Percentiles rank a stretch among this genome's conserved stretches.
phyloP scores from a whole-genome alignment of 2,797 vertebrate species.

The Bovichtus variegatus region DNA sequence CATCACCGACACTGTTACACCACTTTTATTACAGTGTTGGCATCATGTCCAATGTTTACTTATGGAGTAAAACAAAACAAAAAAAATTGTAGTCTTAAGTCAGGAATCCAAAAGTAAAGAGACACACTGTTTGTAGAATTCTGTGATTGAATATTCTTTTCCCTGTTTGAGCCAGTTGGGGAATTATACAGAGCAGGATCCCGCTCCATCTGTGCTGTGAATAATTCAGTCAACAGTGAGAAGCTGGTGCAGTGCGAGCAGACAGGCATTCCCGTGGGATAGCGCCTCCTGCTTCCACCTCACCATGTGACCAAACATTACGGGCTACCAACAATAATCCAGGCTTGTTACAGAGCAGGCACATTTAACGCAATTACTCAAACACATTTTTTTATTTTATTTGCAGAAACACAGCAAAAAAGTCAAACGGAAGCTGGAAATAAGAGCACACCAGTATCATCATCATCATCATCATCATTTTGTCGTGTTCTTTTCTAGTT shows the following conservation, averaged over 20 bases:
- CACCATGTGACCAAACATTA: conserved; percentile 44
- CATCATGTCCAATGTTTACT: background rate
- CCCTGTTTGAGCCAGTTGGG: conserved; percentile 33
- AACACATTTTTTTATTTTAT: background rate
- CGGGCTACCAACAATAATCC: conserved; percentile 13
- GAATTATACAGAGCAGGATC: conserved; percentile 54
- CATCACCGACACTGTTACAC: conserved; percentile 13
- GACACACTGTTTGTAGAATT: conserved; percentile 19
- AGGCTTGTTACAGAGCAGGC: conserved; percentile 9
- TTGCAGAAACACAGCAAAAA: background rate
- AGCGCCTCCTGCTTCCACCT: conserved; percentile 43
- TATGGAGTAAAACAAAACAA: background rate
- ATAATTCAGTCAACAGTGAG: conserved; percentile 67
- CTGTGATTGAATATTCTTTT: conserved; percentile 17
- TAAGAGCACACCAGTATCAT: background rate
- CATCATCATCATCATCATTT: no score
- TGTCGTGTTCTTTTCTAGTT: background rate
- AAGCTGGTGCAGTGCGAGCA: conserved; percentile 46
- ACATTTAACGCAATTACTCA: conserved; percentile 10
- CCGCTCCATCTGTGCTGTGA: conserved; percentile 69
- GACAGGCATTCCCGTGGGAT: conserved; percentile 55
- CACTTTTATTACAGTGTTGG: background rate
- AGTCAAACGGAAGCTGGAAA: background rate
- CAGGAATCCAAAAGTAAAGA: conserved; percentile 34
- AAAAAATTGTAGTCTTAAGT: background rate